phyloP scores from a whole-genome alignment of 2,888 invertebrate species.

The Anaspis maculata region DNA sequence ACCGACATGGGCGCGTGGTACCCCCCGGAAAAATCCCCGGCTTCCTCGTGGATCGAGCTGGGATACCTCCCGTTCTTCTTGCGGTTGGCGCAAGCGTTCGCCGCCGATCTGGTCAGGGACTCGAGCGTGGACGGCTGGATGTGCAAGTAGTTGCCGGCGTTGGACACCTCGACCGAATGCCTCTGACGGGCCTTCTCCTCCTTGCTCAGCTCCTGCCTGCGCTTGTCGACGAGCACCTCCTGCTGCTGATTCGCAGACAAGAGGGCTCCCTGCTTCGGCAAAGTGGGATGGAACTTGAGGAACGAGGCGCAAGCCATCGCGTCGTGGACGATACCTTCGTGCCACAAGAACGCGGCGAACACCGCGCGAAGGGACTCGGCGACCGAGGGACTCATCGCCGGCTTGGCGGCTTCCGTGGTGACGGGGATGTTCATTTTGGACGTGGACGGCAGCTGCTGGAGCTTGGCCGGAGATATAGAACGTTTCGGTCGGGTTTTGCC shows the following conservation, averaged over 20 bases:
- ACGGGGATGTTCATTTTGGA: slow-evolving; percentile 33
- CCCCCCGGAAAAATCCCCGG: slow-evolving; percentile 40
- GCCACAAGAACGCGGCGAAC: slow-evolving; percentile 95
- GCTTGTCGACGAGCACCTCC: slow-evolving; percentile 38
- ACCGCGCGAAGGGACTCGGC: slow-evolving; percentile 89
- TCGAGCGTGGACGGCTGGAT: slow-evolving; percentile 74
- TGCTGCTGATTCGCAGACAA: slow-evolving; percentile 57
- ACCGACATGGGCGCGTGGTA: slow-evolving; percentile 62
- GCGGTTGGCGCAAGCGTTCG: slow-evolving; percentile 69
- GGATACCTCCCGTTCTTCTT: slow-evolving; percentile 28
- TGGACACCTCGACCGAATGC: slow-evolving; percentile 79
- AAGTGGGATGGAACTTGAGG: slow-evolving; percentile 82
- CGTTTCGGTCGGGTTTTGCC: slow-evolving; percentile 44
- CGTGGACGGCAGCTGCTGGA: slow-evolving; percentile 37
- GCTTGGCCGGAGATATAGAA: slow-evolving; percentile 39
- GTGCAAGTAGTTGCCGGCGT: slow-evolving; percentile 62
- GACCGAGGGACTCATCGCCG: slow-evolving; percentile 84
- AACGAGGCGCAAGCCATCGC: slow-evolving; percentile 97
- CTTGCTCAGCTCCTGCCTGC: slow-evolving; percentile 45
- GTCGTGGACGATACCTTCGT: slow-evolving; percentile 92
- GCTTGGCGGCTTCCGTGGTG: slow-evolving; percentile 56
- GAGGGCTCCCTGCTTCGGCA: slow-evolving; percentile 71
- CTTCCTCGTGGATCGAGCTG: slow-evolving; percentile 49
- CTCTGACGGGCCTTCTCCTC: slow-evolving; percentile 64
- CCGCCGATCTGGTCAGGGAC: slow-evolving; percentile 66